Percentiles rank a stretch among this genome's conserved stretches.
These are phyloP conservation scores for Polylopha cassiicola DNA, from an alignment of 2,888 invertebrate species.

Conservation along the genomic window DNA sequence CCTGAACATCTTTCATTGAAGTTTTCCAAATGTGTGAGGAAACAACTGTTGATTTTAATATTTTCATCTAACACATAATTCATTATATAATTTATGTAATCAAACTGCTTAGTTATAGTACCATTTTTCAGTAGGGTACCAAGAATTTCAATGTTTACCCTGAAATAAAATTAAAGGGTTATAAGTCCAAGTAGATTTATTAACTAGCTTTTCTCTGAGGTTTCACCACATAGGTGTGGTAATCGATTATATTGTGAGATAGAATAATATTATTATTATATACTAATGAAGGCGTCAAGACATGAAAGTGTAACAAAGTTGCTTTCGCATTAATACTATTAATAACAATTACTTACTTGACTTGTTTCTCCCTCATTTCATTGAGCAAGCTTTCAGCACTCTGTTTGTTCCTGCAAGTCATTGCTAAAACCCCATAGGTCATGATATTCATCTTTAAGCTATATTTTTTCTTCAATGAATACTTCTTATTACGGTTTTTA, in stretches of 20 bases:
- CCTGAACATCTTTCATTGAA: conserved; percentile 77
- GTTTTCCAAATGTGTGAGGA: conserved; percentile 79
- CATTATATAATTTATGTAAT: conserved; percentile 83
- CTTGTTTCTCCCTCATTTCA: conserved; percentile 82
- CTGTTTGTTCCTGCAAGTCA: conserved; percentile 82
- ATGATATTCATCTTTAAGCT: conserved; percentile 82
- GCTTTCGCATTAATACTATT: neutral
- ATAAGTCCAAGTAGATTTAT: too few relatives aligned
- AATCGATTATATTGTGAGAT: too few relatives aligned
- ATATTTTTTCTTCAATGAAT: conserved; percentile 57
- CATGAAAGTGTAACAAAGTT: conserved; percentile 11
- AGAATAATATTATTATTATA: too few relatives aligned
- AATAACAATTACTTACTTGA: conserved; percentile 66
- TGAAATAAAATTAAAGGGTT: conserved; percentile 56
- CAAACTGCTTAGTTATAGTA: conserved; percentile 76
- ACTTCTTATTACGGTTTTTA: conserved; percentile 44
- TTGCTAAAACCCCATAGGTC: conserved; percentile 91
- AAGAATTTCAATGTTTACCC: conserved; percentile 85
- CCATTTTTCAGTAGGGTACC: conserved; percentile 85
- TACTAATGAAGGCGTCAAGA: too few relatives aligned
- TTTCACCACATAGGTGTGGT: too few relatives aligned
- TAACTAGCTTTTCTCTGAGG: too few relatives aligned
- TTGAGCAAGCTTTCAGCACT: conserved; percentile 81
- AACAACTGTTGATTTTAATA: conserved; percentile 78
- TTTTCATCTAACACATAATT: conserved; percentile 78